Evolutionary conservation across 2,888 invertebrate genomes (phyloP).

Genomic region (Nephrotoma guestfalica): DNA sequence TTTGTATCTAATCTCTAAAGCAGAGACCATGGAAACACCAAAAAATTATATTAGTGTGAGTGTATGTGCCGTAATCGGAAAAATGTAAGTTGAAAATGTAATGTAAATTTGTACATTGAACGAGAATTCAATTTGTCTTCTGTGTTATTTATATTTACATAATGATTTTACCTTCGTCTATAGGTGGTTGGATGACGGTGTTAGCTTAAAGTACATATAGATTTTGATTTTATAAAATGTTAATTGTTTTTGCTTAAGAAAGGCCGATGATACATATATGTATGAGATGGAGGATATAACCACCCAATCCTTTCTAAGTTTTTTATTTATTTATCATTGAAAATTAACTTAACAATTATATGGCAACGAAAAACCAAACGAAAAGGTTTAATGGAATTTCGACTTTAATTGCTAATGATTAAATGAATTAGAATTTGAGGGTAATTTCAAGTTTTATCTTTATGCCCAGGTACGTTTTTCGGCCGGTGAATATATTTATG

Average conservation of each 20-base stretch:
- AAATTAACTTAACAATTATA: neutral
- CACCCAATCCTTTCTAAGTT: neutral
- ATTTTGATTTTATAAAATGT: no score
- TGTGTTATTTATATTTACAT: neutral
- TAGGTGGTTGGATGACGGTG: neutral
- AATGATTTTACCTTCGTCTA: neutral
- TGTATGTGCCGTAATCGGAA: neutral
- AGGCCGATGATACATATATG: neutral
- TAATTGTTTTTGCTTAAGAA: neutral
- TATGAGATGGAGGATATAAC: neutral
- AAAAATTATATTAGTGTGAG: neutral
- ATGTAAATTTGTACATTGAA: neutral
- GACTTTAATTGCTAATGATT: neutral
- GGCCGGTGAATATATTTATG: neutral
- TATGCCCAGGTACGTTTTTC: neutral
- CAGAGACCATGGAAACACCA: neutral
- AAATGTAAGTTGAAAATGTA: neutral
- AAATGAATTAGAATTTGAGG: neutral
- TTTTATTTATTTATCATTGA: neutral
- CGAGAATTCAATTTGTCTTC: neutral
- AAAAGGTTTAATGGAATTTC: neutral
- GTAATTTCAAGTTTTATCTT: neutral
- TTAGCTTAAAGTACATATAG: neutral
- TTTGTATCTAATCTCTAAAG: neutral
- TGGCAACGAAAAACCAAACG: neutral